Conservation (phyloP, 1,140 invertebrate species). For the Brachionus koreanus region DNA sequence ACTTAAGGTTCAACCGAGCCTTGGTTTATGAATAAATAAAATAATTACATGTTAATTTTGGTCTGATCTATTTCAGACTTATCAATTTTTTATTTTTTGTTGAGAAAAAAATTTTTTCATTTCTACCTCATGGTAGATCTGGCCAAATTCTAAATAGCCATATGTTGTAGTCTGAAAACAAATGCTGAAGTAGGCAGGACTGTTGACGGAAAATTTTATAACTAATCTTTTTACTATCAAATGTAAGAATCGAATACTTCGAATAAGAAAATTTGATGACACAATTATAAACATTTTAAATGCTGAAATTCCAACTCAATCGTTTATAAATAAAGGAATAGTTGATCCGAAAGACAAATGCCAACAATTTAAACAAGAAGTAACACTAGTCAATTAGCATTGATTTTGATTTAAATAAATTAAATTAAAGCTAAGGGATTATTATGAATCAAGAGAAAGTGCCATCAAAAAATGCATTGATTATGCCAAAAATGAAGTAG, state of each 20-base stretch:
- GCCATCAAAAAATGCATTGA: conserved; percentile 39
- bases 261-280: conserved; percentile 42
- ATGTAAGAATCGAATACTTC: conserved; percentile 14
- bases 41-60: not conserved
- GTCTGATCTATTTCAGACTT: not conserved
- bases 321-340: conserved; percentile 8
- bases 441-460: conserved; percentile 38
- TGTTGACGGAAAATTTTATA: not conserved
- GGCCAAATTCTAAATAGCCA: not conserved
- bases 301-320: conserved; percentile 18
- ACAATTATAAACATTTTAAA: conserved; percentile 40
- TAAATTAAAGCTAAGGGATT: not conserved
- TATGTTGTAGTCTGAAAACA: not conserved
- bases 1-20: not conserved
- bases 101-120: not conserved
- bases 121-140: not conserved
- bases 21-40: not conserved
- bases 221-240: not conserved
- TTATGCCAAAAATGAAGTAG: conserved; percentile 28
- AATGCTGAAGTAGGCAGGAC: not conserved
- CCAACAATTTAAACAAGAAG: conserved; percentile 40
- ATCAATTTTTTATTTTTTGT: not conserved
- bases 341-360: conserved; percentile 39
- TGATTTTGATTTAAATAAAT: not conserved
- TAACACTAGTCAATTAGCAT: not conserved